These are phyloP conservation scores for Gasterosteus aculeatus DNA, from an alignment of 2,113 vertebrate species.

Conservation along the genomic window DNA sequence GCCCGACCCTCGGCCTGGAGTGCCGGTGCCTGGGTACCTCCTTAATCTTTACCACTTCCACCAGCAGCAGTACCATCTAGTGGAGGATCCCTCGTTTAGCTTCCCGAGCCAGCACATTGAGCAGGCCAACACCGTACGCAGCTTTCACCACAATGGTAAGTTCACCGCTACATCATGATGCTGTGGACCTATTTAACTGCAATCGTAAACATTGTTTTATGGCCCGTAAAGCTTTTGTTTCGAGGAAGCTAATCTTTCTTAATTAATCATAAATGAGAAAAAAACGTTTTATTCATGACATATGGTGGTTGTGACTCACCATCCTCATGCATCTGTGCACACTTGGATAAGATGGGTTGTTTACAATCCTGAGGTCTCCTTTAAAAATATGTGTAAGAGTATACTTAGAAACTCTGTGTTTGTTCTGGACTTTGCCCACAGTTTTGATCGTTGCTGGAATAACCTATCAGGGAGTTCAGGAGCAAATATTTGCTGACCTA, in stretches of 20 bases:
- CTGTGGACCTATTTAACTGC: not conserved
- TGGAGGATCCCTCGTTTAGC: constrained; percentile 79
- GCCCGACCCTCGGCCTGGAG: constrained; percentile 77
- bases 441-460: not conserved
- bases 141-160: constrained; percentile 84
- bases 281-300: constrained; percentile 24
- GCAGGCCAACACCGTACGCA: constrained; percentile 83
- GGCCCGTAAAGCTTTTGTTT: constrained; percentile 14
- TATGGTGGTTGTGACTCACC: constrained; percentile 31
- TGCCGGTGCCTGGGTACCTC: constrained; percentile 79
- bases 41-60: constrained; percentile 84
- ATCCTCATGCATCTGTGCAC: not conserved
- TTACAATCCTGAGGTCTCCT: constrained; percentile 4
- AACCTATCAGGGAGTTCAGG: not conserved
- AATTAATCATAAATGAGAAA: constrained; percentile 15
- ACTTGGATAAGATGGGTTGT: constrained; percentile 25
- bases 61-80: constrained; percentile 80
- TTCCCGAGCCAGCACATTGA: constrained; percentile 81
- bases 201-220: not conserved
- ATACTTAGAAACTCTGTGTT: not conserved
- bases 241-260: constrained; percentile 12
- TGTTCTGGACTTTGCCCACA: not conserved
- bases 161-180: not conserved
- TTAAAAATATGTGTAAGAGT: not conserved
- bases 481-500: not conserved